Evolutionary conservation across 2,888 invertebrate species (phyloP), one percentile per base, ranked within the genome.

Genomic region (Parnassius orleans): DNA sequence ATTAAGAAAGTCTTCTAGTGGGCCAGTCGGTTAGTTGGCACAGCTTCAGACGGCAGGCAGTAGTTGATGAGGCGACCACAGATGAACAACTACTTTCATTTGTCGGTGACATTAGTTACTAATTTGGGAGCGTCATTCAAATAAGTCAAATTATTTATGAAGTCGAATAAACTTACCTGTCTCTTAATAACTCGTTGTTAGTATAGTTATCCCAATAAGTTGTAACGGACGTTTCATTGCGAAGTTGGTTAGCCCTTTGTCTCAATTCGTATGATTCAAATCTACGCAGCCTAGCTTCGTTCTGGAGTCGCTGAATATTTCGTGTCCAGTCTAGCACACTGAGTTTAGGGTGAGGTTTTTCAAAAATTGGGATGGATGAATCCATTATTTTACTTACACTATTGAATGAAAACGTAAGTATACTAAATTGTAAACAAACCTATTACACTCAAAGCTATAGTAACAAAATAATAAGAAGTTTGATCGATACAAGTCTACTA

Each of bases 131-230:
- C 24, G 2, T 24, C 24, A 24, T 24, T 24, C 24, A 24, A 24
- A 24, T 42, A 54, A 19, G 7, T 19, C 15, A 11, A 24, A 44
- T 47, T 15, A 10, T 52, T 15, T 47, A 50, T 48, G 2, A 24
- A 24, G 12, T 41, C 56, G 70, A 74, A 56, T 43, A 7, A 46
- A 41, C n/a, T 7, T 80, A 94, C 93, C 96, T 93, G 80, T 96
- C 95, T 5, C 94, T 87, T 62, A 97, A 84, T 41, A 95, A 89
- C 62, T 94, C 93, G 80, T 95, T 95, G 69, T 96, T 96, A 72
- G 95, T 93, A 71, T 95, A 95, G 60, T 93, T 95, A 74, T 95
- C 95, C 96, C 97, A 97, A 74, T 94, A 92, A 0, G 96, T 94
- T 65, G 94, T 94, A 42, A 96, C 94, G 57, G 93, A 87, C 0